Base-by-base conservation (phyloP, 2,888 invertebrate species). In the Plusia festucae region DNA sequence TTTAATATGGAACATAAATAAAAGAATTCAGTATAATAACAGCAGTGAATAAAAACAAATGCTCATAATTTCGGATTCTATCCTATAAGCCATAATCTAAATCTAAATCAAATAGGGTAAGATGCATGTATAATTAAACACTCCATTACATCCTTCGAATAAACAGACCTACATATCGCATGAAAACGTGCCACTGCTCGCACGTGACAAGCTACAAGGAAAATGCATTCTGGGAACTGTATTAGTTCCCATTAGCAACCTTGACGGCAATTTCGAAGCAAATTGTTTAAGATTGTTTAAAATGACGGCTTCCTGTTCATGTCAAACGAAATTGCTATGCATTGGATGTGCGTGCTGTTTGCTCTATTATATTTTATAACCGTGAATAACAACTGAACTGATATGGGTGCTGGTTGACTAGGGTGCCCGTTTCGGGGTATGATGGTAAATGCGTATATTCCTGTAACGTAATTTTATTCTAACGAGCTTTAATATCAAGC, bases 161-260 rank as follows among this genome's bases (percentile, higher is more conserved):
- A 6, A 40, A n/a, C 40, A 5, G n/a, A n/a, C 6, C 1, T 6
- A 4, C 40, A 0, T n/a, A 6, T 40, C 40, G n/a, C 40, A n/a
- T 7, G 15, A 15, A 13, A 95, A 90, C 86, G 96, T 73, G 95
- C 97, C 88, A 84, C 95, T 84, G 88, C 95, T 87, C 84, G 93
- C 65, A 34, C 34, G 34, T 13, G 34, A 34, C 15, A 34, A 88
- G 95, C 9, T 15, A 86, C 95, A 92, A 92, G 91, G 11, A 84
- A 87, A 88, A 95, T 86, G 91, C 96, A 90, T 84, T 97, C 90
- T 86, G 96, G 89, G 79, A 93, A 88, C 74, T 91, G 92, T 1
- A 90, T 86, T 82, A 92, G 91, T 92, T 20, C 55, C 52, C 24
- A 51, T 34, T 58, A 18, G 13, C 24, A 56, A 24, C 73, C 68